Evolutionary conservation across 2,888 invertebrate species (phyloP).

Genomic region (Eupeodes latifasciatus): DNA sequence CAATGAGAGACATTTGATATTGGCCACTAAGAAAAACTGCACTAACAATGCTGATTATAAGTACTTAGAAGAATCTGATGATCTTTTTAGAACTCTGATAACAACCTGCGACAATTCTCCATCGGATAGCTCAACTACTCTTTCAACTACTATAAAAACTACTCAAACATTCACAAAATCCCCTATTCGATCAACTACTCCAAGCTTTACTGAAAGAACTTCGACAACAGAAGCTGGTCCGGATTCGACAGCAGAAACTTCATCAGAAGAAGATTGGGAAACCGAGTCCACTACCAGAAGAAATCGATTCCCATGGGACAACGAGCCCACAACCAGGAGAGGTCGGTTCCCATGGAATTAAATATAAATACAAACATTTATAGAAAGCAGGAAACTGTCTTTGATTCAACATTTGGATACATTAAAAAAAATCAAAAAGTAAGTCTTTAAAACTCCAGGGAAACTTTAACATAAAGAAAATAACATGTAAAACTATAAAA

Average conservation of each 20-base stretch:
- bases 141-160: not conserved
- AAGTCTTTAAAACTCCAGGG: too few species aligned
- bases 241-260: too few species aligned
- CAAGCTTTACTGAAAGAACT: not conserved
- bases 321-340: not conserved
- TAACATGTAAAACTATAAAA: too few species aligned
- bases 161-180: not conserved
- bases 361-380: not conserved
- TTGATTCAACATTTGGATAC: too few species aligned
- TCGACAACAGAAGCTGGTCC: not conserved
- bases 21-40: not conserved
- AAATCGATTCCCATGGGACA: not conserved
- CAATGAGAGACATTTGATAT: not conserved
- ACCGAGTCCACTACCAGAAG: too few species aligned
- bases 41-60: not conserved
- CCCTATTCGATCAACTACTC: not conserved
- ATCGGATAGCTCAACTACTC: not conserved
- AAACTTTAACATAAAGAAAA: too few species aligned
- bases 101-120: not conserved
- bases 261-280: too few species aligned
- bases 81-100: not conserved
- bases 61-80: not conserved
- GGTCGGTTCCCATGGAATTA: slow-evolving; percentile 18
- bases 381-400: not conserved
- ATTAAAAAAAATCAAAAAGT: too few species aligned